A percentile compares a stretch with the other conserved stretches of the same genome.
Conservation (phyloP, 2,888 invertebrate genomes). For the Catocala sponsa region DNA sequence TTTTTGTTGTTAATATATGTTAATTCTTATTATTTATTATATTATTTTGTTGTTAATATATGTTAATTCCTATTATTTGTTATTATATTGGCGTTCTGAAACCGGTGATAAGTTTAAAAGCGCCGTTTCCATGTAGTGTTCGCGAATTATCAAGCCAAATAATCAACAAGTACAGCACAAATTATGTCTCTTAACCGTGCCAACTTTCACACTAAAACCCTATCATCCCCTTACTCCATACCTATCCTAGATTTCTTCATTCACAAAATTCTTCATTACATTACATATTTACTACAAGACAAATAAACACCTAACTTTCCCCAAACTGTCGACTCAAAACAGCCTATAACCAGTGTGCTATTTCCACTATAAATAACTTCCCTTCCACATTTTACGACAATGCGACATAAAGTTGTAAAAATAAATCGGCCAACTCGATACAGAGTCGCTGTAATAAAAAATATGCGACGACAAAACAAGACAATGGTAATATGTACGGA, state of each 20-base stretch:
- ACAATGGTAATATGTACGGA: slow-evolving; percentile 69
- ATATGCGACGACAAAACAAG: slow-evolving; percentile 69
- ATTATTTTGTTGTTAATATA: too few species aligned
- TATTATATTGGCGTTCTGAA: too few species aligned
- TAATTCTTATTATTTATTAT: too few species aligned
- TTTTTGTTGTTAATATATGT: too few species aligned
- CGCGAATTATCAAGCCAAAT: not conserved
- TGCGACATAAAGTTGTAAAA: slow-evolving; percentile 54
- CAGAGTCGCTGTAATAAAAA: slow-evolving; percentile 56
- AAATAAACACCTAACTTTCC: slow-evolving; percentile 19
- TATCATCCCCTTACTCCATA: too few species aligned
- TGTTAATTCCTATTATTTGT: too few species aligned
- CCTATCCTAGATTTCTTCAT: too few species aligned
- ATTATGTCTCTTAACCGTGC: not conserved
- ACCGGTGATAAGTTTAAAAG: too few species aligned
- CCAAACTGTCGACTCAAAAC: slow-evolving; percentile 41
- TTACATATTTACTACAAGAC: too few species aligned
- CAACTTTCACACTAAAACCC: too few species aligned
- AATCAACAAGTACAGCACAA: not conserved
- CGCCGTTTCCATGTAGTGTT: too few species aligned
- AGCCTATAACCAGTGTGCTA: slow-evolving; percentile 24
- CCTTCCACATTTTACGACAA: slow-evolving; percentile 47
- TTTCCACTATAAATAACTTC: slow-evolving; percentile 48
- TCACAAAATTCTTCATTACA: too few species aligned
- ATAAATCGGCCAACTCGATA: slow-evolving; percentile 61